Conservation (phyloP, 53 echinoderm and acorn worm species). For the Zoroaster sp. region DNA sequence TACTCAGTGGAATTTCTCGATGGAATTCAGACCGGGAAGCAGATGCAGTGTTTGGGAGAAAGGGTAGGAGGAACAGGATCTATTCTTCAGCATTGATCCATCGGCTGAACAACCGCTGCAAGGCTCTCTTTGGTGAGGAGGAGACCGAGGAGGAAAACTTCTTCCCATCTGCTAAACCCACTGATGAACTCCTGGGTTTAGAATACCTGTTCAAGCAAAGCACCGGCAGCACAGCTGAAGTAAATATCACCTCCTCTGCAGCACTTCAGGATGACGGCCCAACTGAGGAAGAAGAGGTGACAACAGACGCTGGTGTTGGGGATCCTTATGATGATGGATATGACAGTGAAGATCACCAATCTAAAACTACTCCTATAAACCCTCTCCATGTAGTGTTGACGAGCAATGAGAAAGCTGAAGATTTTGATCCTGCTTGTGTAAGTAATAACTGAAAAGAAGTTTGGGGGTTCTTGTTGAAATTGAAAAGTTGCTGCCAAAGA, state of each 20-base stretch:
- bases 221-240: not conserved
- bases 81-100: slow-evolving; percentile 42
- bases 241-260: not conserved
- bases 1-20: slow-evolving; percentile 52
- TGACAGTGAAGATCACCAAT: not conserved
- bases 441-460: not conserved
- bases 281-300: slow-evolving; percentile 39
- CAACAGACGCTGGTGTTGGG: not conserved
- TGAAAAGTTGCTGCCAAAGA: not conserved
- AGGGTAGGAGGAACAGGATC: slow-evolving; percentile 9
- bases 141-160: slow-evolving; percentile 56
- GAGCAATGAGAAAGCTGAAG: not conserved
- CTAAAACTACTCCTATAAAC: not conserved
- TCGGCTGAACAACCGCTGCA: slow-evolving; percentile 54
- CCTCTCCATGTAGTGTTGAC: not conserved
- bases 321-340: slow-evolving; percentile 9
- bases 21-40: slow-evolving; percentile 59
- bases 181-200: slow-evolving; percentile 50
- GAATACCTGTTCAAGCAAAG: slow-evolving; percentile 62
- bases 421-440: not conserved
- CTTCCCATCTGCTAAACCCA: slow-evolving; percentile 1
- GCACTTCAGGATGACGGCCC: not conserved
- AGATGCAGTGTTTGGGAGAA: slow-evolving; percentile 40
- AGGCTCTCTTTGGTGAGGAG: slow-evolving; percentile 52
- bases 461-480: not conserved